Conservation (phyloP, 2,797 vertebrate genomes). For the Chelonia mydas region DNA sequence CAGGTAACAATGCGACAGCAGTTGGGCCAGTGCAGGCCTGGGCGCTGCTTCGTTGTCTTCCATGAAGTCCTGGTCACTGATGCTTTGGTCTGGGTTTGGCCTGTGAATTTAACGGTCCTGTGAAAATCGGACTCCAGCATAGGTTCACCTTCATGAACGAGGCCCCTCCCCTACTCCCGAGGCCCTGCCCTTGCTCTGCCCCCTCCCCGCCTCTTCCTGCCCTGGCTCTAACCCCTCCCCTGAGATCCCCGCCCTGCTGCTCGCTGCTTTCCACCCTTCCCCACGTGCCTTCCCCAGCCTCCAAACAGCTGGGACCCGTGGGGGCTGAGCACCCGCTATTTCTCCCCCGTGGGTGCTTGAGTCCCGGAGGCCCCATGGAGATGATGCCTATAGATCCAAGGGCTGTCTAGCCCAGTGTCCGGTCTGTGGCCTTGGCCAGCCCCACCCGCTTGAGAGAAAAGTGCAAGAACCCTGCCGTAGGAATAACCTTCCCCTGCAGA, state of each 20-base stretch:
- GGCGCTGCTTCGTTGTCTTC: not conserved
- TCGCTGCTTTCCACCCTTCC: too few species aligned
- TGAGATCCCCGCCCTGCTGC: too few species aligned
- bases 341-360: too few species aligned
- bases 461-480: not conserved
- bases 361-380: too few species aligned
- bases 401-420: not conserved
- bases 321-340: too few species aligned
- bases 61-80: not conserved
- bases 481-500: not conserved
- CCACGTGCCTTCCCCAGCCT: too few species aligned
- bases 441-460: not conserved
- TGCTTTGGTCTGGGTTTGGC: not conserved
- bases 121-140: not conserved
- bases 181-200: too few species aligned
- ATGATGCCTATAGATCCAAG: too few species aligned
- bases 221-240: too few species aligned
- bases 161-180: too few species aligned
- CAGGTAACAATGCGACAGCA: accelerated
- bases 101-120: not conserved
- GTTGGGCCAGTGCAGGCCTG: not conserved
- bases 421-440: not conserved
- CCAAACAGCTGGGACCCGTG: too few species aligned
- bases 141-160: not conserved
- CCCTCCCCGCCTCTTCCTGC: too few species aligned